Evolutionary conservation across 92 coral and sea anemone species (phyloP).

Genomic region (Epizoanthus stellaris): DNA sequence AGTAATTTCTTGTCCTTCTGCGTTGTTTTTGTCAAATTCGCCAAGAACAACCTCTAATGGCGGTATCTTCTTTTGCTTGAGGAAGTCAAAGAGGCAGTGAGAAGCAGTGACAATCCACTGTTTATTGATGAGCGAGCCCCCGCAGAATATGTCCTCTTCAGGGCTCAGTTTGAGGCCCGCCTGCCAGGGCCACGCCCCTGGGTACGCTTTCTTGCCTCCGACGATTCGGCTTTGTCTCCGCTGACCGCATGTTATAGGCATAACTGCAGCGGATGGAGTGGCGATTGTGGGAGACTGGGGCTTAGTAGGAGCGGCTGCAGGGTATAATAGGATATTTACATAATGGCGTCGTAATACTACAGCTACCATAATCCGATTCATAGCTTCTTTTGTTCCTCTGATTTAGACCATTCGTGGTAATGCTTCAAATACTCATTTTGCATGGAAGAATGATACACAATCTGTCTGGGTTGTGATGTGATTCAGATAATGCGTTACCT

Average conservation of each 20-base stretch:
- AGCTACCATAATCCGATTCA: background rate
- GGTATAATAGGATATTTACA: background rate
- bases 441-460: too few species aligned
- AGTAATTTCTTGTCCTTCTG: slow-evolving; percentile 31
- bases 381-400: background rate
- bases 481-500: too few species aligned
- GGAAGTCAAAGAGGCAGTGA: slow-evolving; percentile 57
- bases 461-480: too few species aligned
- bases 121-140: slow-evolving; percentile 58
- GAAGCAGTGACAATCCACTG: slow-evolving; percentile 66
- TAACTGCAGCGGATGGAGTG: background rate
- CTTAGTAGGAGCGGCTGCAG: background rate
- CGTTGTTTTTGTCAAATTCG: slow-evolving; percentile 35
- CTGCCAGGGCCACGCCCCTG: slow-evolving; percentile 67
- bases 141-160: slow-evolving; percentile 49
- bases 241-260: slow-evolving; percentile 38
- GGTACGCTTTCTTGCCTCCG: slow-evolving; percentile 53
- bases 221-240: slow-evolving; percentile 54
- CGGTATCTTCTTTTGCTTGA: slow-evolving; percentile 47
- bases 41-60: slow-evolving; percentile 41
- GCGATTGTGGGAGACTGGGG: slow-evolving; percentile 15
- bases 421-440: too few species aligned
- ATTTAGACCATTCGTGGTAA: too few species aligned
- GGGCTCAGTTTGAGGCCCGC: slow-evolving; percentile 60
- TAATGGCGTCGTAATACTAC: background rate